Percentiles rank a stretch among this genome's conserved stretches.
Conservation (phyloP, 2,888 invertebrate species). For the Tenthredo scrophulariae region DNA sequence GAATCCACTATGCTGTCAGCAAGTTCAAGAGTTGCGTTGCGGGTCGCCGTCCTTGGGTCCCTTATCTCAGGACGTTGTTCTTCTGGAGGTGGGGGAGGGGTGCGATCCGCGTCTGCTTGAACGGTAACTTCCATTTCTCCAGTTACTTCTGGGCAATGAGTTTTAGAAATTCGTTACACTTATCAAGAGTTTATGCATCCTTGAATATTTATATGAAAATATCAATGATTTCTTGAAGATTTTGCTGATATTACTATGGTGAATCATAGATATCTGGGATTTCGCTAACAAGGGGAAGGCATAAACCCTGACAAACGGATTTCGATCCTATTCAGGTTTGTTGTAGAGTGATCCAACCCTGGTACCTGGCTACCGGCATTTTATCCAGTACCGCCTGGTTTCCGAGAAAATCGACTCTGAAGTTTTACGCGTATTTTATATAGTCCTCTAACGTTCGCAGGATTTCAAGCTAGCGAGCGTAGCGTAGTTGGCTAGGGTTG, state of each 20-base stretch:
- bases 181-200: background rate
- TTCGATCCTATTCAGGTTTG: constrained; percentile 6
- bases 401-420: background rate
- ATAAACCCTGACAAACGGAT: constrained; percentile 28
- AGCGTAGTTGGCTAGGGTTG: too few species aligned
- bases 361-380: constrained; percentile 25
- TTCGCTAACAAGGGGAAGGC: background rate
- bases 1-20: constrained; percentile 78
- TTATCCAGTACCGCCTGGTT: constrained; percentile 18
- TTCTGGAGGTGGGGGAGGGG: constrained; percentile 67
- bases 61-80: constrained; percentile 63
- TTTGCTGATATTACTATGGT: background rate
- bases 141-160: constrained; percentile 66
- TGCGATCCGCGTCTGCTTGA: constrained; percentile 73
- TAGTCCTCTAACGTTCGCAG: background rate
- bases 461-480: background rate
- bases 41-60: constrained; percentile 67
- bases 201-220: background rate
- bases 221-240: background rate
- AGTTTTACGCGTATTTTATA: background rate
- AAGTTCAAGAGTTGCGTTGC: constrained; percentile 72
- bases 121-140: constrained; percentile 76
- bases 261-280: background rate
- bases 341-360: constrained; percentile 43
- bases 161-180: background rate